Conservation (phyloP, 2,113 vertebrate species). For the Sorex araneus region DNA sequence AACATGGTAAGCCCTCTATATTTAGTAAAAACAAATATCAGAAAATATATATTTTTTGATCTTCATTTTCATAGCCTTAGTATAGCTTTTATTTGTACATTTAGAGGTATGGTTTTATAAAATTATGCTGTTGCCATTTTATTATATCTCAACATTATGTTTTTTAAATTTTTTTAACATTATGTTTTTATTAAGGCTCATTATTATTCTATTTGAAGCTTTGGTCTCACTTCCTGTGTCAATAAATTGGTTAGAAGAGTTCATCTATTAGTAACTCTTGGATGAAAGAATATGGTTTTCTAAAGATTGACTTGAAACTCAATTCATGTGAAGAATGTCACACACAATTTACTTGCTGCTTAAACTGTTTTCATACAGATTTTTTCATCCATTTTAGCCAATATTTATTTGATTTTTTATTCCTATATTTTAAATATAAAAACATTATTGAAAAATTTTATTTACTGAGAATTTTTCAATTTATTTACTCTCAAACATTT, state of each 20-base stretch:
- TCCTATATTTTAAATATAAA: not conserved
- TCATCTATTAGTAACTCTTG: not conserved
- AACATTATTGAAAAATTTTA: not conserved
- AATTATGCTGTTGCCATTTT: not conserved
- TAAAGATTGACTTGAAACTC: not conserved
- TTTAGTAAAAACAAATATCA: slow-evolving; percentile 7
- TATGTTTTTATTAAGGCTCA: not conserved
- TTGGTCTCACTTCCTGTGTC: not conserved
- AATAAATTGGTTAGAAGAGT: accelerated
- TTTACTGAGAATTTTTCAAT: not conserved
- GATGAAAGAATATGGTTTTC: not conserved
- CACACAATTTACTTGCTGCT: not conserved
- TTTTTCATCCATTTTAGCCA: not conserved
- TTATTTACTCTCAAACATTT: not conserved
- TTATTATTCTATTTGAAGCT: not conserved
- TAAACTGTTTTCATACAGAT: not conserved
- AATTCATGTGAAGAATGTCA: not conserved
- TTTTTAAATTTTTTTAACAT: not conserved
- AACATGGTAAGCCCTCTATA: not conserved
- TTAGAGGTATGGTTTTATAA: not conserved
- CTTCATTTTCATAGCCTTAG: not conserved
- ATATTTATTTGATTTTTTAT: not conserved
- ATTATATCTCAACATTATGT: not conserved
- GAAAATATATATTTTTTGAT: not conserved
- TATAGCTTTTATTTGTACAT: not conserved